phyloP scores from a whole-genome alignment of 1,140 invertebrate genomes.

The Tigriopus japonicus region DNA sequence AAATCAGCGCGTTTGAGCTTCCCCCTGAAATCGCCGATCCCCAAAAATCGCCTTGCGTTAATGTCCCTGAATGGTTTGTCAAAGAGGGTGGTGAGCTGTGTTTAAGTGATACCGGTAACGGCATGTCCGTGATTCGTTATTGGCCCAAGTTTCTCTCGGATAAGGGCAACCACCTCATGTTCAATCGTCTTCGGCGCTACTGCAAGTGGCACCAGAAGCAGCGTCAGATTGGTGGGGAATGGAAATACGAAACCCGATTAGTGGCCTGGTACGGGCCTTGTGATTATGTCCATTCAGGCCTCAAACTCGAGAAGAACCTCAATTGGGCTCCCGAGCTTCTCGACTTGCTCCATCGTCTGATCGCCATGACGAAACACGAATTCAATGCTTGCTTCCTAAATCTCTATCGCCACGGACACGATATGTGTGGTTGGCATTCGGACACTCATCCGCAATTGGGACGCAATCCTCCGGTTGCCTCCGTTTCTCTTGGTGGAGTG shows the following conservation, averaged over 20 bases:
- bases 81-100: slow-evolving; percentile 20
- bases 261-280: slow-evolving; percentile 33
- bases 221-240: slow-evolving; percentile 23
- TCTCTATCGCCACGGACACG: slow-evolving; percentile 31
- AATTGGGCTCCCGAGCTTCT: slow-evolving; percentile 23
- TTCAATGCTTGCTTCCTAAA: slow-evolving; percentile 33
- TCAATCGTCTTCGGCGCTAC: slow-evolving; percentile 23
- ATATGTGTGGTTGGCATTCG: slow-evolving; percentile 30
- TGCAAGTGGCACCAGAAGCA: slow-evolving; percentile 30
- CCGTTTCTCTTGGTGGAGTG: slow-evolving; percentile 28
- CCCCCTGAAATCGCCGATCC: slow-evolving; percentile 9
- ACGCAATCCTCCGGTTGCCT: slow-evolving; percentile 29
- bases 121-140: slow-evolving; percentile 18
- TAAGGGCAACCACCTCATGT: slow-evolving; percentile 23
- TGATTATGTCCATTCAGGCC: slow-evolving; percentile 29
- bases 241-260: slow-evolving; percentile 27
- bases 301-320: slow-evolving; percentile 24
- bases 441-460: slow-evolving; percentile 29
- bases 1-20: slow-evolving; percentile 3
- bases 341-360: slow-evolving; percentile 23
- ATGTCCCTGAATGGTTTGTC: slow-evolving; percentile 21
- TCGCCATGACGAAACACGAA: slow-evolving; percentile 23
- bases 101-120: slow-evolving; percentile 16
- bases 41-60: slow-evolving; percentile 14
- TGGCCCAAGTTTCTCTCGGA: slow-evolving; percentile 26